A percentile compares a stretch with the other conserved stretches of the same genome.
Evolutionary conservation across 2,888 invertebrate genomes (phyloP).

Genomic region (Ceramica pisi): DNA sequence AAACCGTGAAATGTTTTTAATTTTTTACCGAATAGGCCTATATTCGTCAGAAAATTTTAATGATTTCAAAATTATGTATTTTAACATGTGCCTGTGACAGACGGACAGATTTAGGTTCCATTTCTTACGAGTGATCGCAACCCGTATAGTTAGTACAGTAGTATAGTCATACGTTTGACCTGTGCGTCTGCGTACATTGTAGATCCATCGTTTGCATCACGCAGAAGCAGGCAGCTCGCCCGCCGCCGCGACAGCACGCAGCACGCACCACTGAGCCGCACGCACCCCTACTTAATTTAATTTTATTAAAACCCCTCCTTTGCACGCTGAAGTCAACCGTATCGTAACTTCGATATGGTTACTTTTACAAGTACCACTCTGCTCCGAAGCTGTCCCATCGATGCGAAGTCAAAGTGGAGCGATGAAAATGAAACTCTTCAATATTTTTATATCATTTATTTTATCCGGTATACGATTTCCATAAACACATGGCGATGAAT

Average conservation of each 20-base stretch:
- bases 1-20: too few species aligned
- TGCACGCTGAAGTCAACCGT: slow-evolving; percentile 59
- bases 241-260: slow-evolving; percentile 71
- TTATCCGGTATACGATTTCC: slow-evolving; percentile 86
- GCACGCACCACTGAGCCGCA: slow-evolving; percentile 74
- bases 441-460: slow-evolving; percentile 83
- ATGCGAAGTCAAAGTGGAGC: slow-evolving; percentile 65
- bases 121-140: too few species aligned
- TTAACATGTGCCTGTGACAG: too few species aligned
- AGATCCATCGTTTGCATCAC: slow-evolving; percentile 50
- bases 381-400: slow-evolving; percentile 55
- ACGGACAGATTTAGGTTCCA: too few species aligned
- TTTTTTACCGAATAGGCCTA: too few species aligned
- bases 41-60: too few species aligned
- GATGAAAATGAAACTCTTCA: slow-evolving; percentile 73
- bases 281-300: slow-evolving; percentile 78
- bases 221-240: slow-evolving; percentile 55
- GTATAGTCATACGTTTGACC: background rate
- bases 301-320: slow-evolving; percentile 73
- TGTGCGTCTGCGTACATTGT: slow-evolving; percentile 4
- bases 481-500: slow-evolving; percentile 87
- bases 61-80: too few species aligned
- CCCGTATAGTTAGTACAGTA: too few species aligned
- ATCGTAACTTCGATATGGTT: slow-evolving; percentile 19
- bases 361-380: slow-evolving; percentile 20